These are phyloP conservation scores for Vombatus ursinus DNA, from an alignment of 2,113 vertebrate genomes.

Conservation along the genomic window DNA sequence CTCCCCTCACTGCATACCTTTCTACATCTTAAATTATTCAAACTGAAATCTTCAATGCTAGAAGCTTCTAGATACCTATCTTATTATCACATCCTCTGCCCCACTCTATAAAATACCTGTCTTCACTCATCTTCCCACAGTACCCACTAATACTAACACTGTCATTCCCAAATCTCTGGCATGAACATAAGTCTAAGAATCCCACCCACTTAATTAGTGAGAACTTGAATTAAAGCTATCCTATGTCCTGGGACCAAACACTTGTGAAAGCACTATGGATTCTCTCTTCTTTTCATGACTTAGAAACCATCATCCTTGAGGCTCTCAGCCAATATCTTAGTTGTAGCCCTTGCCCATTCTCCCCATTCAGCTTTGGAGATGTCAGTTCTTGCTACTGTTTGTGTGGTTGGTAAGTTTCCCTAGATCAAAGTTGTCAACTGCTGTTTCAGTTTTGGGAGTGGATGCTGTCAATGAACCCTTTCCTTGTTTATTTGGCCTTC, in stretches of 20 bases:
- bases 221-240: neutral
- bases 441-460: too few species aligned
- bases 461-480: neutral
- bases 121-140: too few species aligned
- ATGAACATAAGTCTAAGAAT: neutral
- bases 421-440: neutral
- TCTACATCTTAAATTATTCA: too few species aligned
- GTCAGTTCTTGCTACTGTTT: neutral
- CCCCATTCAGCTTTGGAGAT: neutral
- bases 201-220: neutral
- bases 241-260: neutral
- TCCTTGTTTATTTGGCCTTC: neutral
- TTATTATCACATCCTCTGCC: neutral
- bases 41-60: too few species aligned
- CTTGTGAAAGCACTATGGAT: neutral
- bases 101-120: neutral
- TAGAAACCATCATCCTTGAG: neutral
- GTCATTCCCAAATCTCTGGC: neutral
- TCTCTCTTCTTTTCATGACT: neutral
- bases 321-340: neutral
- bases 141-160: too few species aligned
- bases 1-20: neutral
- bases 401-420: neutral
- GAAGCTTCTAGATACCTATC: too few species aligned
- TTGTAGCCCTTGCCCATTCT: neutral